Evolutionary conservation across 2,888 invertebrate species (phyloP).

Genomic region (Xiphydria camelus): DNA sequence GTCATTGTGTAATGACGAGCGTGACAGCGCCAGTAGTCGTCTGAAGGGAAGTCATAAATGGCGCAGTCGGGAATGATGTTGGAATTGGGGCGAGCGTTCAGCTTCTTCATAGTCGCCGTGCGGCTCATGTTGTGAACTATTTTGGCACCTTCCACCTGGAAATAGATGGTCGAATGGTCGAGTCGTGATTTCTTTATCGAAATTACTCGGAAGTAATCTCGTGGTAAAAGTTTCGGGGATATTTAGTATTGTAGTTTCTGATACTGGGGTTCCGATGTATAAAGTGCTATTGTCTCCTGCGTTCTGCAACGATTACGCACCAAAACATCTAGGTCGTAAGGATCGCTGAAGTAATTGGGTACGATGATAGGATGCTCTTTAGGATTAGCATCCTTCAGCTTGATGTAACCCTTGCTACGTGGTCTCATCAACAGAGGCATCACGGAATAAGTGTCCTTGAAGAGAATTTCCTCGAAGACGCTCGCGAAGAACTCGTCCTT

Average conservation of each 20-base stretch:
- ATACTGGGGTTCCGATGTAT: no score
- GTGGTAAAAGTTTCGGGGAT: no score
- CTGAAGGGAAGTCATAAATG: constrained; percentile 66
- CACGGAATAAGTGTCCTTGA: constrained; percentile 69
- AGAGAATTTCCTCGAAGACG: constrained; percentile 72
- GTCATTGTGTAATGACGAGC: constrained; percentile 76
- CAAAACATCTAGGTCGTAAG: constrained; percentile 71
- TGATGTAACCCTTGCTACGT: constrained; percentile 70
- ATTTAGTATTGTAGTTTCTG: no score
- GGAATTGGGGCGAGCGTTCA: constrained; percentile 69
- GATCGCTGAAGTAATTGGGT: constrained; percentile 82
- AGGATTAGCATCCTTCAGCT: constrained; percentile 71
- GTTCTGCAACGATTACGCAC: no score
- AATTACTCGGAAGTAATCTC: no score
- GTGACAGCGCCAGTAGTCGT: constrained; percentile 78
- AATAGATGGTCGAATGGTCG: no score
- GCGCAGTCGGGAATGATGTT: constrained; percentile 70
- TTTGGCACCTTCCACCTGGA: constrained; percentile 75
- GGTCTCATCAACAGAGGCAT: constrained; percentile 75
- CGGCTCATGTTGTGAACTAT: constrained; percentile 66
- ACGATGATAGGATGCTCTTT: constrained; percentile 78
- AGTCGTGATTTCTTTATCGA: no score
- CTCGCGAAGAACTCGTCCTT: constrained; percentile 69
- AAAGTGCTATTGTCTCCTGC: no score
- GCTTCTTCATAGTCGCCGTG: constrained; percentile 64